Conservation (phyloP, 2,113 vertebrate species). For the Probosciger aterrimus region DNA sequence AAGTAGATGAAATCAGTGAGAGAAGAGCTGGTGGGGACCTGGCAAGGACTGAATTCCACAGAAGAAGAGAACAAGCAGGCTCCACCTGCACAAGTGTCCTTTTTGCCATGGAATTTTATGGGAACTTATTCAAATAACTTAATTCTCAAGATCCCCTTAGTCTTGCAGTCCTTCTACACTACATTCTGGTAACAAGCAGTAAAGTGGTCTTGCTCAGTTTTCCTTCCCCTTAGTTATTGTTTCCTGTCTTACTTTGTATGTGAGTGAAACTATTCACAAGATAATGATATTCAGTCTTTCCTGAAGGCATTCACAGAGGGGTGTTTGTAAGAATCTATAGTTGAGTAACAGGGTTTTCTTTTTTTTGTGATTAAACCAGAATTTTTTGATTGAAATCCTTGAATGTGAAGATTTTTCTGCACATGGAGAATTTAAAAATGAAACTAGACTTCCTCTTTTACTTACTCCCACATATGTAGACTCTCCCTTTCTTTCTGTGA, state of each 20-base stretch:
- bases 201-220: slow-evolving; percentile 26
- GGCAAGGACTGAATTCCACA: not conserved
- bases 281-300: slow-evolving; percentile 12
- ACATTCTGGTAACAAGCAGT: not conserved
- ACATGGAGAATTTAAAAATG: not conserved
- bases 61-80: not conserved
- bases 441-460: not conserved
- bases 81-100: not conserved
- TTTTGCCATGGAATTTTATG: not conserved
- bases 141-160: slow-evolving; percentile 10
- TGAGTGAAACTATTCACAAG: not conserved
- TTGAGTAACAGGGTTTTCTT: not conserved
- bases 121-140: not conserved
- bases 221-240: slow-evolving; percentile 48
- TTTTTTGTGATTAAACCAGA: slow-evolving; percentile 2
- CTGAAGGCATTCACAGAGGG: not conserved
- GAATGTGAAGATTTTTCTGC: not conserved
- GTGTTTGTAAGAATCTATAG: not conserved
- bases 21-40: not conserved
- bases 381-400: not conserved
- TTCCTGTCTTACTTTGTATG: slow-evolving; percentile 33
- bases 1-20: not conserved
- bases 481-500: not conserved
- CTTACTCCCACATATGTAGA: not conserved
- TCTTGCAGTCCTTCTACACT: not conserved